Conservation (phyloP, 2,797 vertebrate genomes). For the Somateria mollissima region DNA sequence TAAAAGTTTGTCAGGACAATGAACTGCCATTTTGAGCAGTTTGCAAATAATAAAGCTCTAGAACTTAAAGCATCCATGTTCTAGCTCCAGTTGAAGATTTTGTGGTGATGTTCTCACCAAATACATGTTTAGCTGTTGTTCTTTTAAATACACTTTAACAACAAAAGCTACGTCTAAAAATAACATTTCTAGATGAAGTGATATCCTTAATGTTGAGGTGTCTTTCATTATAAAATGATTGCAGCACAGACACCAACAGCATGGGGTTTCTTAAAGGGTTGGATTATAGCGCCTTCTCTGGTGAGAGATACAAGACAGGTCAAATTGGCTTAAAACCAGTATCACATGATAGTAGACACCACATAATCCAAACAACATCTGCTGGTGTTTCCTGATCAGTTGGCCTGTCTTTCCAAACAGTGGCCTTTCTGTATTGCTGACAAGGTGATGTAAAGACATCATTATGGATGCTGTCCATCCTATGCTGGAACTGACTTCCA, state of each 20-base stretch:
- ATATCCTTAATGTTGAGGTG: neutral
- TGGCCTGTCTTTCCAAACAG: neutral
- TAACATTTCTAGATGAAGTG: neutral
- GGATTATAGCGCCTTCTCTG: neutral
- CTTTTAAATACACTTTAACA: neutral
- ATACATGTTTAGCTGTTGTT: neutral
- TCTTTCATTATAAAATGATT: neutral
- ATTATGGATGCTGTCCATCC: neutral
- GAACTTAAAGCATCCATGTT: neutral
- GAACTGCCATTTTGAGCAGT: neutral
- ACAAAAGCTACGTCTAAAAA: neutral
- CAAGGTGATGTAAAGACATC: neutral
- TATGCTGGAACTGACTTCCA: neutral
- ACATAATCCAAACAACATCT: neutral
- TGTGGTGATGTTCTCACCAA: neutral
- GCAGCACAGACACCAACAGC: neutral
- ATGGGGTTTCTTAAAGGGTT: neutral
- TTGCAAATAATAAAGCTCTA: neutral
- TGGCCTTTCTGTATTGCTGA: neutral
- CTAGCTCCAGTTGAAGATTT: neutral
- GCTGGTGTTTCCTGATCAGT: neutral
- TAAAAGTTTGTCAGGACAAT: neutral
- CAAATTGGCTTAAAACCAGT: neutral
- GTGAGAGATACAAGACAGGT: neutral
- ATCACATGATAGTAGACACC: neutral